phyloP scores from a whole-genome alignment of 2,113 vertebrate species.

The Sakesphorus luctuosus region DNA sequence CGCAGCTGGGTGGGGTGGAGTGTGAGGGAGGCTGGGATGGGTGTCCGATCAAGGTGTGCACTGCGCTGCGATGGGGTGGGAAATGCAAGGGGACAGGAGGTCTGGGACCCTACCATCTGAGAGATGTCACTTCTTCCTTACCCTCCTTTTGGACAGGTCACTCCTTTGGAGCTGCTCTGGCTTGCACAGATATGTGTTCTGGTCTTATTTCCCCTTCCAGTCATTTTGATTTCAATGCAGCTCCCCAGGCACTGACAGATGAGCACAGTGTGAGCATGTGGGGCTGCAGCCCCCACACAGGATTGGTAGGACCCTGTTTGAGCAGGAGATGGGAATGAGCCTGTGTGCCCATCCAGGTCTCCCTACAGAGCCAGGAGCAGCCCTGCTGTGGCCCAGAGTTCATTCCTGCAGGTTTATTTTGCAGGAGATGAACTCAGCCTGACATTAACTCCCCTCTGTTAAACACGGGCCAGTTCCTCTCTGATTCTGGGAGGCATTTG shows the following conservation, averaged over 20 bases:
- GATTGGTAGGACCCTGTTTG: background rate
- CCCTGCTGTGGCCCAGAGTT: background rate
- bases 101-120: fast-evolving
- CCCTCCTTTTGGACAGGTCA: background rate
- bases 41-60: background rate
- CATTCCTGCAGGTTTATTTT: background rate
- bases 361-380: background rate
- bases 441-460: background rate
- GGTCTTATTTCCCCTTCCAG: background rate
- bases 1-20: fast-evolving
- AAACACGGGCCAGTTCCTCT: background rate
- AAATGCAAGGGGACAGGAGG: background rate
- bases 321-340: background rate
- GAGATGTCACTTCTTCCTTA: fast-evolving
- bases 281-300: background rate
- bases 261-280: background rate
- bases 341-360: background rate
- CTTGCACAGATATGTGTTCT: background rate
- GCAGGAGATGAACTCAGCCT: background rate
- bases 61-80: background rate
- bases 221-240: background rate
- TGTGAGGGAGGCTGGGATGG: background rate
- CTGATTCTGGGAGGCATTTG: background rate
- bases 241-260: fast-evolving
- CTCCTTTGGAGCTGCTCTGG: background rate